These are phyloP conservation scores for Pseudeuparius sepicola DNA, from an alignment of 2,888 invertebrate genomes.

Conservation along the genomic window DNA sequence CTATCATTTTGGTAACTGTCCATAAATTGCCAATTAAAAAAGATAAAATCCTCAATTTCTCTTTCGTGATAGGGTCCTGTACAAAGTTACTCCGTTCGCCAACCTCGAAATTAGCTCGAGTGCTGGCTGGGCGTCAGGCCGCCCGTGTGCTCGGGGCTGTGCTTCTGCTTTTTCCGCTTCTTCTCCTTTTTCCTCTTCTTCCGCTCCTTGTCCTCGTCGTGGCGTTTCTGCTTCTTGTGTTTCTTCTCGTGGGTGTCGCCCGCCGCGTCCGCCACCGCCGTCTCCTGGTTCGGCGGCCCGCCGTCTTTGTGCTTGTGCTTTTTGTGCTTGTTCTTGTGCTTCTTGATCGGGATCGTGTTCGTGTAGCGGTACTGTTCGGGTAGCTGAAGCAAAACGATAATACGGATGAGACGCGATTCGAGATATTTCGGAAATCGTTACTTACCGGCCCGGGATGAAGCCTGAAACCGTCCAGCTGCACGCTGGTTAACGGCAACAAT, in stretches of 20 bases:
- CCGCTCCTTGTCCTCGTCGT: constrained; percentile 87
- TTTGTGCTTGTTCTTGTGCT: constrained; percentile 93
- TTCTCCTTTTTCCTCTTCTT: constrained; percentile 94
- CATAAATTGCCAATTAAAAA: too few relatives aligned
- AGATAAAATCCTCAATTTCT: too few relatives aligned
- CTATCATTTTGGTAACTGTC: too few relatives aligned
- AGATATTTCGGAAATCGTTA: constrained; percentile 13
- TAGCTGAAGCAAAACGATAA: constrained; percentile 43
- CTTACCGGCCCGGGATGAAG: constrained; percentile 83
- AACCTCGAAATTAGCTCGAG: constrained; percentile 26
- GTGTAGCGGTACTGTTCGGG: constrained; percentile 93
- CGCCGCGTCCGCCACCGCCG: constrained; percentile 51
- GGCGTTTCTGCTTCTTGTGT: constrained; percentile 88
- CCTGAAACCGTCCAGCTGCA: constrained; percentile 86
- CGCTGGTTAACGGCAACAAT: constrained; percentile 71
- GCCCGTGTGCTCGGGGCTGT: constrained; percentile 76
- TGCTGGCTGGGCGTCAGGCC: constrained; percentile 55
- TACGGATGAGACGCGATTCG: constrained; percentile 1
- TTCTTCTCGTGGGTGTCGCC: constrained; percentile 88
- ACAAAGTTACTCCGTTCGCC: too few relatives aligned
- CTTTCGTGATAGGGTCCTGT: too few relatives aligned
- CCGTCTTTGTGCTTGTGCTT: constrained; percentile 89
- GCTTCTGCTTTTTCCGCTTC: constrained; percentile 89
- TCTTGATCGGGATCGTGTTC: constrained; percentile 83
- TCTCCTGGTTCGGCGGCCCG: constrained; percentile 65